A percentile compares a stretch with the other conserved stretches of the same genome.
These are phyloP conservation scores for Gnatocerus cornutus DNA, from an alignment of 2,888 invertebrate species.

Conservation along the genomic window DNA sequence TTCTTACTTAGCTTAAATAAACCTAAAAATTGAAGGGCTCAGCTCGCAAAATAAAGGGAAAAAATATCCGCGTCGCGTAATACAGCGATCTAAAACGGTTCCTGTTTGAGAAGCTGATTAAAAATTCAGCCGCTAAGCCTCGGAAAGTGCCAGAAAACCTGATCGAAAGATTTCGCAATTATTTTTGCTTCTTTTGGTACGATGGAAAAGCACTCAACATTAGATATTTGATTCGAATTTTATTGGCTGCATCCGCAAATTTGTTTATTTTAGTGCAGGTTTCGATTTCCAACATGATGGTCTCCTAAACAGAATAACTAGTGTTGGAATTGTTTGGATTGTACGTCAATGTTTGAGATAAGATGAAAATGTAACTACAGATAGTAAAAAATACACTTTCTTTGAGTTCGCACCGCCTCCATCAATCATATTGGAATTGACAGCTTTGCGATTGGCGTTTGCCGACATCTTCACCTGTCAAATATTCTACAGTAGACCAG, in stretches of 20 bases:
- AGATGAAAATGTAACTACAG: constrained; percentile 50
- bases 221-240: constrained; percentile 25
- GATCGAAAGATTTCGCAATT: constrained; percentile 70
- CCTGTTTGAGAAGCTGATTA: constrained; percentile 71
- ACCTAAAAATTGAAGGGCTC: constrained; percentile 66
- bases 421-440: constrained; percentile 67
- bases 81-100: constrained; percentile 58
- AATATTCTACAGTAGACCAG: constrained; percentile 53
- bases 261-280: constrained; percentile 13
- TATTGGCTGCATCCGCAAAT: constrained; percentile 25
- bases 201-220: constrained; percentile 50
- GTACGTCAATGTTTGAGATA: constrained; percentile 54
- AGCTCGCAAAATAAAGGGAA: constrained; percentile 65
- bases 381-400: constrained; percentile 51
- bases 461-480: constrained; percentile 69
- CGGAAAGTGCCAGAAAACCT: constrained; percentile 68
- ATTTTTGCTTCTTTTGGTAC: constrained; percentile 66
- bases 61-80: constrained; percentile 56
- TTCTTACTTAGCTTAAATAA: constrained; percentile 50
- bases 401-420: constrained; percentile 58
- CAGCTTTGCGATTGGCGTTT: constrained; percentile 65
- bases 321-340: constrained; percentile 52
- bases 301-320: constrained; percentile 49
- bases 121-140: constrained; percentile 70
- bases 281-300: constrained; percentile 47